These are phyloP conservation scores for Leptatherina wallacei DNA, from an alignment of 2,797 vertebrate species.

Conservation along the genomic window DNA sequence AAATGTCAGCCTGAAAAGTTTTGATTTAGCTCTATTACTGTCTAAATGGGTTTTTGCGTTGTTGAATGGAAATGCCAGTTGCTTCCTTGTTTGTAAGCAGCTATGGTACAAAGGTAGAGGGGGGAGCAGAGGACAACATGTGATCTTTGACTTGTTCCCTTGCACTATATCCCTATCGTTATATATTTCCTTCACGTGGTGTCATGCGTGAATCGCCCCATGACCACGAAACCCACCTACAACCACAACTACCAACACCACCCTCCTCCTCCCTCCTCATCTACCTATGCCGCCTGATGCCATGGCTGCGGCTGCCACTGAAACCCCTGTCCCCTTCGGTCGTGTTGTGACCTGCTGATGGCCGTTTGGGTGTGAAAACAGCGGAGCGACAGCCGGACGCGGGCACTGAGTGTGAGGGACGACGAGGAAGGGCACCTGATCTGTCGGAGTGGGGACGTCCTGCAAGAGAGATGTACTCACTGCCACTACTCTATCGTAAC, in stretches of 20 bases:
- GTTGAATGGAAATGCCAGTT: slow-evolving; percentile 84
- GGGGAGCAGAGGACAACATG: slow-evolving; percentile 85
- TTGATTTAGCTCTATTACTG: slow-evolving; percentile 56
- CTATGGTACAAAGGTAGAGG: slow-evolving; percentile 82
- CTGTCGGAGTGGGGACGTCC: slow-evolving; percentile 99
- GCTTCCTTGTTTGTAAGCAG: slow-evolving; percentile 85
- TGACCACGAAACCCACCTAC: slow-evolving; percentile 87
- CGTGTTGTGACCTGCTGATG: slow-evolving; percentile 81
- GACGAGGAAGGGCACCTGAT: slow-evolving; percentile 99
- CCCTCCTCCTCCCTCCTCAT: slow-evolving; percentile 81
- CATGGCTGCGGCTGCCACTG: slow-evolving; percentile 78
- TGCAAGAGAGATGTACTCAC: slow-evolving; percentile 99
- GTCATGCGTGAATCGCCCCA: slow-evolving; percentile 92
- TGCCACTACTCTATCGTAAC: slow-evolving; percentile 94
- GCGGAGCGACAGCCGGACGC: slow-evolving; percentile 92
- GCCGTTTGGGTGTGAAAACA: slow-evolving; percentile 84
- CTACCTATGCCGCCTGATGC: slow-evolving; percentile 80
- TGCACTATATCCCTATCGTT: slow-evolving; percentile 99
- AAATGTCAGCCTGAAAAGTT: slow-evolving; percentile 56
- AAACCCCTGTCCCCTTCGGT: slow-evolving; percentile 78
- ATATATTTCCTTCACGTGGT: slow-evolving; percentile 94
- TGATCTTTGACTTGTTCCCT: slow-evolving; percentile 97
- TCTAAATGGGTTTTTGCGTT: slow-evolving; percentile 77
- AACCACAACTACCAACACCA: slow-evolving; percentile 79
- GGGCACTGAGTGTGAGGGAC: slow-evolving; percentile 99